Evolutionary conservation across 2,888 invertebrate species (phyloP), one percentile per base, ranked within the genome.

Genomic region (Cryptocheilus praepositus): DNA sequence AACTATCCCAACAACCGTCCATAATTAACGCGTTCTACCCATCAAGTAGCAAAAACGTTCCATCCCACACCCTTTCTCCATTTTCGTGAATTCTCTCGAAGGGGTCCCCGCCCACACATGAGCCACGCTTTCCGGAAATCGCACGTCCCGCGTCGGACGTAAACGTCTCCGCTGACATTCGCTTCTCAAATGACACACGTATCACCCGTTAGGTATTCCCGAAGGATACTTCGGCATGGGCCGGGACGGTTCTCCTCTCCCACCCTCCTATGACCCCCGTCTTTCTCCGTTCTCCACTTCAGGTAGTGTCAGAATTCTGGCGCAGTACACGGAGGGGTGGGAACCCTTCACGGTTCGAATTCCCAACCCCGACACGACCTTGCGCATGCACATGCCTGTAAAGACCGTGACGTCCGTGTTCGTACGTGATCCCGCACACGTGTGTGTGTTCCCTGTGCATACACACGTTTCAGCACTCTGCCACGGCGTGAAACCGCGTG

Each of bases 291-390:
- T n/a, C n/a, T n/a, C n/a, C n/a, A 56, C 60, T 69, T 62, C 80
- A 83, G 77, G 79, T 81, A 81, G 74, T 70, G 74, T 69, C 71
- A 69, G 77, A 75, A 77, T 80, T 70, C 76, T 73, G 71, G 73
- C 55, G 73, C 78, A 63, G 66, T 59, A 11, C 8, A 67, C 76
- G 75, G 77, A 81, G 85, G 85, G 86, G 83, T 85, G 86, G 82
- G 85, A 86, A 86, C 85, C 84, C 84, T 85, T 79, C 76, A 71
- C 72, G 73, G 74, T 75, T 73, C 72, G 73, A 76, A 85, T 86
- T 85, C 85, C 85, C 85, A 86, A 86, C 84, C 82, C 81, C 73
- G 77, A 63, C 46, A 51, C 79, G 73, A 77, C 77, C 79, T 78
- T 77, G 79, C 72, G 78, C 74, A 60, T 70, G 71, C 80, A 74